These are phyloP conservation scores for Aleadryas rufinucha DNA, from an alignment of 2,113 vertebrate species.

Conservation along the genomic window DNA sequence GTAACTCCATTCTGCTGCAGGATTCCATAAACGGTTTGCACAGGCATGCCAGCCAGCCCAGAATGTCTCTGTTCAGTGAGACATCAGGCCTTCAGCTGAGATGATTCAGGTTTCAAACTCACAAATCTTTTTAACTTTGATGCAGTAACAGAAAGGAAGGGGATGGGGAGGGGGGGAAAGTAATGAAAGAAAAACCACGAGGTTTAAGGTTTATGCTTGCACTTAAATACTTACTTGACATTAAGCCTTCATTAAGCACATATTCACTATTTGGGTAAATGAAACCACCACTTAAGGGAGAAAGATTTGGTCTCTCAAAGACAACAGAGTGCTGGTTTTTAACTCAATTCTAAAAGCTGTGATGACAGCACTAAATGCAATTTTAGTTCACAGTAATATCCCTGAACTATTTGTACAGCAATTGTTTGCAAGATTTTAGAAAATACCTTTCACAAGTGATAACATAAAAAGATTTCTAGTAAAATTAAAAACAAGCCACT, in stretches of 20 bases:
- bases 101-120: background rate
- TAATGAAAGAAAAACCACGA: background rate
- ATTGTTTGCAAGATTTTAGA: background rate
- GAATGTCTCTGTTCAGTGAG: background rate
- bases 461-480: background rate
- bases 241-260: background rate
- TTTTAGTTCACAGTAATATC: background rate
- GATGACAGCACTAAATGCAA: background rate
- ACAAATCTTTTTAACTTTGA: background rate
- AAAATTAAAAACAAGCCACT: background rate
- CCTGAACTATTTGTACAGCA: background rate
- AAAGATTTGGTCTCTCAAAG: background rate
- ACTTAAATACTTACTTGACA: background rate
- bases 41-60: background rate
- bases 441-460: background rate
- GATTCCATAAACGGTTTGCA: background rate
- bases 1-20: background rate
- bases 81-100: background rate
- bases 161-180: rapidly evolving
- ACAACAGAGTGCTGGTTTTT: background rate
- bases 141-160: background rate
- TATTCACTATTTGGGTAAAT: background rate
- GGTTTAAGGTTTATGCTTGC: background rate
- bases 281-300: background rate
- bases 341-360: background rate